Percentiles rank a stretch among this genome's conserved stretches.
phyloP scores from a whole-genome alignment of 2,113 vertebrate species.

The Gambusia affinis region DNA sequence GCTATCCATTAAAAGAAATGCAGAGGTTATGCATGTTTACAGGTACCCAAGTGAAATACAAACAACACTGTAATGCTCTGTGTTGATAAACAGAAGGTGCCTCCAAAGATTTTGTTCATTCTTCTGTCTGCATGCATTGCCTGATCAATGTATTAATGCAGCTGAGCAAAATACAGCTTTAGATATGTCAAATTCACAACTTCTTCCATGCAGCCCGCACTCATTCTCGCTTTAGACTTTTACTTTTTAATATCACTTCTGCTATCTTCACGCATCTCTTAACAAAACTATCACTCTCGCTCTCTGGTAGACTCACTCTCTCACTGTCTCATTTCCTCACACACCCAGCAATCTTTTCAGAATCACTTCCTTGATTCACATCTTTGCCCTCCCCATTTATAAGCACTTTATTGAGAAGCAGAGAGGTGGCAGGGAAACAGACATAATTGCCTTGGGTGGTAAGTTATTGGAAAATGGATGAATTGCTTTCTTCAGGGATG shows the following conservation, averaged over 20 bases:
- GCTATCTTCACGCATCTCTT: conserved; percentile 62
- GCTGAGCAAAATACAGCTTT: conserved; percentile 23
- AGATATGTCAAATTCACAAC: conserved; percentile 43
- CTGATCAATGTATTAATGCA: conserved; percentile 15
- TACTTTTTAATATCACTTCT: conserved; percentile 62
- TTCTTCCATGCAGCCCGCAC: conserved; percentile 24
- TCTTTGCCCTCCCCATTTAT: conserved; percentile 76
- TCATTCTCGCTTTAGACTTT: conserved; percentile 35
- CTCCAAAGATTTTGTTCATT: neutral
- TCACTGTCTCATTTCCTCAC: conserved; percentile 75
- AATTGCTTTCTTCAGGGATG: conserved; percentile 72
- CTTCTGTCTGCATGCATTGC: neutral
- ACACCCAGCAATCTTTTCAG: conserved; percentile 71
- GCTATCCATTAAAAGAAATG: neutral
- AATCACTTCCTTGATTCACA: conserved; percentile 78
- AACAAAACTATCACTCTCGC: conserved; percentile 44
- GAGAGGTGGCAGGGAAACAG: conserved; percentile 75
- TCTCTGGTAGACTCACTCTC: conserved; percentile 21
- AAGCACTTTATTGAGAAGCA: conserved; percentile 78
- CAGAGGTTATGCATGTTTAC: neutral
- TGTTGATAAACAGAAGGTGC: neutral
- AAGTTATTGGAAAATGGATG: conserved; percentile 80
- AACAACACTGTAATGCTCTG: neutral
- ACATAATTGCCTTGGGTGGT: conserved; percentile 76
- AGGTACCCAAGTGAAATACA: neutral